Evolutionary conservation across 1,140 invertebrate species (phyloP), one percentile per base, ranked within the genome.

Genomic region (Elymnias hypermnestra): DNA sequence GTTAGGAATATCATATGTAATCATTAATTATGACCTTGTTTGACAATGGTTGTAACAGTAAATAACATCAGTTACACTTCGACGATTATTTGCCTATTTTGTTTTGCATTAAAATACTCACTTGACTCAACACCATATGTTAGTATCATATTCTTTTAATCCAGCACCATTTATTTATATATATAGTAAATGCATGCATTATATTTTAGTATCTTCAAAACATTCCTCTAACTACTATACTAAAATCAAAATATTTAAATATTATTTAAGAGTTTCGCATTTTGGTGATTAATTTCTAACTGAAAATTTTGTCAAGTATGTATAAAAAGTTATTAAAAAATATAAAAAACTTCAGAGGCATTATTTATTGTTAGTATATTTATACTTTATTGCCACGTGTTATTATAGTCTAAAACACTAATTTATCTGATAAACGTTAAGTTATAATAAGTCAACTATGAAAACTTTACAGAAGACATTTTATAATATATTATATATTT

Each of bases 21-120:
- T 63, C 59, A 70, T 73, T 75, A 67, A 54, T 13, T 53, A 39
- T 46, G 68, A 62, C 81, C 76, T 81, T 77, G 67, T 54, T 51
- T 46, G 36, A 77, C 57, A 62, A 65, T 69, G 54, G 53, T 58
- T 45, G 49, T 60, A 47, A 51, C 57, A 52, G 38, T 62, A 53
- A 49, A 57, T 33, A 36, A 36, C 49, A 57, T 47, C 13, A 43
- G 38, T 44, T 28, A 48, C 41, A 67, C 22, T 25, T 2, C 23
- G n/a, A n/a, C n/a, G n/a, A n/a, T n/a, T n/a, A n/a, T n/a, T n/a
- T n/a, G n/a, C n/a, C n/a, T n/a, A n/a, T n/a, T n/a, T n/a, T n/a
- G n/a, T 21, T 21, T 4, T 21, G 19, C 19, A 21, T 21, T 21
- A 21, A 21, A n/a, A n/a, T 33, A 12, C 14, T 33, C n/a, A 13